phyloP scores from a whole-genome alignment of 2,888 invertebrate genomes.

The Acleris holmiana region DNA sequence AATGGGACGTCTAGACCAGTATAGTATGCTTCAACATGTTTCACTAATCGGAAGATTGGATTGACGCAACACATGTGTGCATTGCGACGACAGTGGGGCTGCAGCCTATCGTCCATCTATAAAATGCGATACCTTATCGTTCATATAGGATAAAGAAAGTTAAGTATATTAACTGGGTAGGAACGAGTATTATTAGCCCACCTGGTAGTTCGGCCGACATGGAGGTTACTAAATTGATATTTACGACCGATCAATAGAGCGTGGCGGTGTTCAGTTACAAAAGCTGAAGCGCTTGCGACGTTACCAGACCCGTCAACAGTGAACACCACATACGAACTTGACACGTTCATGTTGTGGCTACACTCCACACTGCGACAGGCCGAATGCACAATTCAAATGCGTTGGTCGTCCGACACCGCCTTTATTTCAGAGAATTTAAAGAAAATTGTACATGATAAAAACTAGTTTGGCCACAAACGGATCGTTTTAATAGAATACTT shows the following conservation, averaged over 20 bases:
- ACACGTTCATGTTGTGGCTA: constrained; percentile 36
- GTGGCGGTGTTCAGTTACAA: constrained; percentile 26
- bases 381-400: constrained; percentile 22
- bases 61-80: constrained; percentile 38
- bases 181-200: not conserved
- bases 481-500: constrained; percentile 18
- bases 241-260: constrained; percentile 12
- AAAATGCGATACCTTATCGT: not conserved
- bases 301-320: constrained; percentile 28
- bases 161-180: too few species aligned
- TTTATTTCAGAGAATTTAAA: constrained; percentile 27
- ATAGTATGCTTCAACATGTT: constrained; percentile 43
- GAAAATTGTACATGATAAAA: constrained; percentile 26
- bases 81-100: constrained; percentile 7
- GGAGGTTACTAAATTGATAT: constrained; percentile 2
- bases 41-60: constrained; percentile 47
- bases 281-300: constrained; percentile 28
- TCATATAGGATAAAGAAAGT: not conserved
- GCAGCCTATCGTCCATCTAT: not conserved
- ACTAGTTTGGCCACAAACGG: constrained; percentile 27
- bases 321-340: constrained; percentile 26
- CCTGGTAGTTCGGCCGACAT: not conserved
- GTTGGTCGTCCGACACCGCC: constrained; percentile 13
- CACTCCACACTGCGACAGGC: constrained; percentile 8
- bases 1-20: constrained; percentile 59